Evolutionary conservation across 2,113 vertebrate genomes (phyloP).

Genomic region (Laticauda colubrina): DNA sequence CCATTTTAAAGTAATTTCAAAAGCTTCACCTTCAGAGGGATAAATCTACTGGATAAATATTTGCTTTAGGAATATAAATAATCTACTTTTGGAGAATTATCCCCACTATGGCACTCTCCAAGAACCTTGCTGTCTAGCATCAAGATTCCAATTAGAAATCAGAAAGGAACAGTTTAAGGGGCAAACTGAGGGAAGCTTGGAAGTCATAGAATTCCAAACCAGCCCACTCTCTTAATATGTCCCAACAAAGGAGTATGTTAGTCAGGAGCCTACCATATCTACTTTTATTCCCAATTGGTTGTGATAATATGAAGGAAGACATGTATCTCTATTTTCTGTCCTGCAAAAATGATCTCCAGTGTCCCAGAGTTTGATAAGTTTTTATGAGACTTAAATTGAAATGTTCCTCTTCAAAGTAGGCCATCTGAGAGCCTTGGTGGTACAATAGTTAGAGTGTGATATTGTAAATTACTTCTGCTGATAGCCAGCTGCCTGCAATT

Average conservation of each 20-base stretch:
- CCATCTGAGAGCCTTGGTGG: too few relatives aligned
- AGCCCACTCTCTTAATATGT: background rate
- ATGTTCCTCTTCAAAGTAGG: background rate
- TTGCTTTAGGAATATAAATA: too few relatives aligned
- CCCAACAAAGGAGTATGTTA: background rate
- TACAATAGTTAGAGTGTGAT: too few relatives aligned
- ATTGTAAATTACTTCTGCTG: too few relatives aligned
- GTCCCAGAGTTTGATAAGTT: background rate
- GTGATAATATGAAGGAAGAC: background rate
- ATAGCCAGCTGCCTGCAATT: too few relatives aligned
- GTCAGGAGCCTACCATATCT: background rate
- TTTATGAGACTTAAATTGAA: background rate
- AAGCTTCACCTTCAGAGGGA: background rate
- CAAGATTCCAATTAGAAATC: background rate
- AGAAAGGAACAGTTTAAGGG: background rate
- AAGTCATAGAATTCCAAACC: background rate
- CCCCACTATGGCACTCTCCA: background rate
- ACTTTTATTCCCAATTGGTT: background rate
- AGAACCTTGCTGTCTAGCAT: background rate
- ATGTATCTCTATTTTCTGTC: background rate
- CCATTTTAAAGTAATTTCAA: background rate
- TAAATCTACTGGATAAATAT: background rate
- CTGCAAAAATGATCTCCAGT: background rate
- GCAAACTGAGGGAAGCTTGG: background rate
- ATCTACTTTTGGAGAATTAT: background rate